Evolutionary conservation across 2,113 vertebrate genomes (phyloP).

Genomic region (Antechinus stuartii): DNA sequence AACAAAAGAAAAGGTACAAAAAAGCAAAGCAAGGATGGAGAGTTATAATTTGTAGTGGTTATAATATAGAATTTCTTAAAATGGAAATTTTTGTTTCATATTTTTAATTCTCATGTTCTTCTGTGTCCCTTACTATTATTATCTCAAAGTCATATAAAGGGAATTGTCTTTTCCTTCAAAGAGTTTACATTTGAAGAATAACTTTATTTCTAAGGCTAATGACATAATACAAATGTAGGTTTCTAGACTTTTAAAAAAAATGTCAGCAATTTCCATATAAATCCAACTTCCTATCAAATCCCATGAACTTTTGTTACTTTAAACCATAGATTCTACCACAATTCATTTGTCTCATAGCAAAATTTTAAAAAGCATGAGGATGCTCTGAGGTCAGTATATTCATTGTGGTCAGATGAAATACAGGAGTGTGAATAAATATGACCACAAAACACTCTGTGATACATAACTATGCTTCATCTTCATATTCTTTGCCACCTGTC

Average conservation of each 20-base stretch:
- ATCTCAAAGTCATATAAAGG: neutral
- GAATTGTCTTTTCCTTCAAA: neutral
- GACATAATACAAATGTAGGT: neutral
- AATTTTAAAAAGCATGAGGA: conserved; percentile 18
- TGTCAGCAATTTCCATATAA: neutral
- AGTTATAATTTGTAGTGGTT: too few species aligned
- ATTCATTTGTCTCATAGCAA: conserved; percentile 10
- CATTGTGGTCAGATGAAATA: conserved; percentile 66
- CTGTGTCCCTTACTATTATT: neutral
- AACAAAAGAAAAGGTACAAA: too few species aligned
- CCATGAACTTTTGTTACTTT: conserved; percentile 6
- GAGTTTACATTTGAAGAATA: neutral
- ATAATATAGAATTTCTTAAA: too few species aligned
- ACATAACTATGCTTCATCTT: conserved; percentile 60
- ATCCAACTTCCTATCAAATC: conserved; percentile 29
- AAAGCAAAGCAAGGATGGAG: too few species aligned
- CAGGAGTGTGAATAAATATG: conserved; percentile 51
- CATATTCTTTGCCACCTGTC: conserved; percentile 68
- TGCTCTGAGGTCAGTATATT: conserved; percentile 50
- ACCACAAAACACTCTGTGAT: conserved; percentile 49
- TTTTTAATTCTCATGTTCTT: too few species aligned
- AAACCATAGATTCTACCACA: neutral
- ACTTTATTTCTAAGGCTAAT: neutral
- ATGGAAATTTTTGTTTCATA: too few species aligned
- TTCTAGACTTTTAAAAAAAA: neutral